phyloP scores from a whole-genome alignment of 2,113 vertebrate genomes.

The Takifugu flavidus region DNA sequence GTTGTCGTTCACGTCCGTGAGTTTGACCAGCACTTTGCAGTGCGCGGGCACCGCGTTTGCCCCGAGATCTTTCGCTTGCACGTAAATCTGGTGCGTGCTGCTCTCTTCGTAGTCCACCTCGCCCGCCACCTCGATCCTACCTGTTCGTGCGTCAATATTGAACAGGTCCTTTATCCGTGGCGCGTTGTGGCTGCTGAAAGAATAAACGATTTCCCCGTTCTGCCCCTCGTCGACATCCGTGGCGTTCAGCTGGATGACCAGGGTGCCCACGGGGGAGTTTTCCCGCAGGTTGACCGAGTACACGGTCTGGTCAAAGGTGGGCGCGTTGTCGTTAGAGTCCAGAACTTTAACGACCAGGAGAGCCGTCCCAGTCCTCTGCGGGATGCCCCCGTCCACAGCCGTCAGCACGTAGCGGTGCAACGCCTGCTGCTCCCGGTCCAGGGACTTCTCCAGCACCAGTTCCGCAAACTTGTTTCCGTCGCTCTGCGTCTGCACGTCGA shows the following conservation, averaged over 20 bases:
- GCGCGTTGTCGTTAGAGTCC: conserved; percentile 97
- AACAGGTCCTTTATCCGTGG: conserved; percentile 86
- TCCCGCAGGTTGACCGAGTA: conserved; percentile 90
- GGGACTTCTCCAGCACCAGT: conserved; percentile 89
- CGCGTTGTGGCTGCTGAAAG: conserved; percentile 92
- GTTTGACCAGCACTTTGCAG: conserved; percentile 94
- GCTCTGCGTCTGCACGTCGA: conserved; percentile 95
- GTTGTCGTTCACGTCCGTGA: conserved; percentile 95
- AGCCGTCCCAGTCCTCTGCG: conserved; percentile 90
- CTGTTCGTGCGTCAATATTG: conserved; percentile 83
- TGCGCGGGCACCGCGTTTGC: conserved; percentile 95
- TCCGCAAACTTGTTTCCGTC: conserved; percentile 96
- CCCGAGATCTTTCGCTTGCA: conserved; percentile 94
- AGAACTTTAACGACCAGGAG: conserved; percentile 93
- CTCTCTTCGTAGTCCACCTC: conserved; percentile 96
- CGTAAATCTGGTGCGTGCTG: conserved; percentile 89
- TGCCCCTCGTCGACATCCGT: conserved; percentile 93
- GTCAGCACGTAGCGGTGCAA: conserved; percentile 97
- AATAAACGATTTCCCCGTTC: conserved; percentile 96
- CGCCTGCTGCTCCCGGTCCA: conserved; percentile 96
- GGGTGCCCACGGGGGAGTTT: conserved; percentile 89
- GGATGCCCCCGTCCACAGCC: conserved; percentile 91
- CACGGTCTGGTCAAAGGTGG: conserved; percentile 92
- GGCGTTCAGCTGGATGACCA: conserved; percentile 93
- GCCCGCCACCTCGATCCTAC: conserved; percentile 88